These are phyloP conservation scores for Anthopleura sola DNA, from an alignment of 64 coral and sea anemone species.

Conservation along the genomic window DNA sequence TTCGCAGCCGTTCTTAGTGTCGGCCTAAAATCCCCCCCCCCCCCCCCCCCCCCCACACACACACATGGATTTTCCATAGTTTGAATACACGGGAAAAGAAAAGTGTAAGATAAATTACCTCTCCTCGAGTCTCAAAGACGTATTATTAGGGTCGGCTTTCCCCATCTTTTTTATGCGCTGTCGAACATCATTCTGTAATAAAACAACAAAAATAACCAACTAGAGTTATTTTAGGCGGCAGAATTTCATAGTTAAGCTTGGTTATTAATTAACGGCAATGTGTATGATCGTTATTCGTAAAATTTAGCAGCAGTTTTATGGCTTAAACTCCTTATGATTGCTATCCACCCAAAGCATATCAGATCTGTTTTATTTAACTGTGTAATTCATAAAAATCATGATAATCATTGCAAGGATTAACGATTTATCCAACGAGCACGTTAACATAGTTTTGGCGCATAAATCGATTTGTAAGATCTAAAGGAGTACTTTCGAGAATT, in stretches of 20 bases:
- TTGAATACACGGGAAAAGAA: neutral
- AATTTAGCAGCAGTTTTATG: neutral
- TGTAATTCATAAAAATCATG: neutral
- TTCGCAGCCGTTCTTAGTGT: too few species aligned
- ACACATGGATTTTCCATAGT: too few species aligned
- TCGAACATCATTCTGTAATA: neutral
- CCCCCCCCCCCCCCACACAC: too few species aligned
- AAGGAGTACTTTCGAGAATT: neutral
- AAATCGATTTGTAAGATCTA: neutral
- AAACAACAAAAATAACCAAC: neutral
- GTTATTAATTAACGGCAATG: neutral
- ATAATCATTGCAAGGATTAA: constrained; percentile 3
- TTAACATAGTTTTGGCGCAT: neutral
- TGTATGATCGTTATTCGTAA: neutral
- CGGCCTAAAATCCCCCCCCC: too few species aligned
- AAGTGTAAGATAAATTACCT: neutral
- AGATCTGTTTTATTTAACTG: neutral
- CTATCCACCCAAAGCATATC: neutral
- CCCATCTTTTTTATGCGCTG: neutral
- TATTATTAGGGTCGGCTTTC: neutral
- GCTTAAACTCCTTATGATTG: neutral
- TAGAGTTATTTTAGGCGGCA: neutral
- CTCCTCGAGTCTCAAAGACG: neutral
- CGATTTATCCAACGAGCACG: constrained; percentile 2
- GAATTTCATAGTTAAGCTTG: too few species aligned